Percentiles rank a stretch among this genome's conserved stretches.
Conservation (phyloP, 1,140 invertebrate genomes). For the Monochamus saltuarius region DNA sequence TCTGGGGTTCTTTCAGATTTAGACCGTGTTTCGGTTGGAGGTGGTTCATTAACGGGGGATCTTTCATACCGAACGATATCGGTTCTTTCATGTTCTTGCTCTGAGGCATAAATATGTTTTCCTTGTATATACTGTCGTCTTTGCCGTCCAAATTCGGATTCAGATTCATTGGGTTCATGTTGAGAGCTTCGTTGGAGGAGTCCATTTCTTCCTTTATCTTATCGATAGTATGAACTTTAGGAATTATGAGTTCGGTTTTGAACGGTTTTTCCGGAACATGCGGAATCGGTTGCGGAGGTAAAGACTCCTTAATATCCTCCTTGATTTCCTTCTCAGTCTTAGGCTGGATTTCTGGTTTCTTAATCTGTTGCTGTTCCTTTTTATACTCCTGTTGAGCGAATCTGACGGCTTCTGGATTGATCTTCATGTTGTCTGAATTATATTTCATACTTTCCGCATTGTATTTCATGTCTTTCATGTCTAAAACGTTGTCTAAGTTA, state of each 20-base stretch:
- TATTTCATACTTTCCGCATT: slow-evolving; percentile 11
- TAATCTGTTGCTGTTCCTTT: slow-evolving; percentile 31
- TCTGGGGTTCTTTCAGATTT: slow-evolving; percentile 34
- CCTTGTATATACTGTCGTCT: slow-evolving; percentile 32
- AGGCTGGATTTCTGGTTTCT: slow-evolving; percentile 49
- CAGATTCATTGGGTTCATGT: slow-evolving; percentile 6
- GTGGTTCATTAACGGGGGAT: slow-evolving; percentile 38
- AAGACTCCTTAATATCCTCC: slow-evolving; percentile 26
- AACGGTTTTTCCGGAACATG: slow-evolving; percentile 36
- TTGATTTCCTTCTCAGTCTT: slow-evolving; percentile 47
- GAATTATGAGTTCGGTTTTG: slow-evolving; percentile 61
- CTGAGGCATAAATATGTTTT: slow-evolving; percentile 41
- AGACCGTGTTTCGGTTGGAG: slow-evolving; percentile 34
- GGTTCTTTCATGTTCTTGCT: slow-evolving; percentile 39
- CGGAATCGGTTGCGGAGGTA: slow-evolving; percentile 13
- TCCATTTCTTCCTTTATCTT: slow-evolving; percentile 61
- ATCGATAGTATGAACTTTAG: slow-evolving; percentile 58
- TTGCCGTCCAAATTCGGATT: not conserved
- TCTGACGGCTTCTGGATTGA: slow-evolving; percentile 32
- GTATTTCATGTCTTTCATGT: slow-evolving; percentile 37
- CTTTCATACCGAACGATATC: slow-evolving; percentile 40
- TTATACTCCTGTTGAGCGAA: slow-evolving; percentile 29
- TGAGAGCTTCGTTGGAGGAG: slow-evolving; percentile 42
- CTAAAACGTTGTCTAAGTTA: slow-evolving; percentile 37
- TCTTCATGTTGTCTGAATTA: slow-evolving; percentile 27